These are phyloP conservation scores for Catharus bicknelli DNA, from an alignment of 2,113 vertebrate species.

Conservation along the genomic window DNA sequence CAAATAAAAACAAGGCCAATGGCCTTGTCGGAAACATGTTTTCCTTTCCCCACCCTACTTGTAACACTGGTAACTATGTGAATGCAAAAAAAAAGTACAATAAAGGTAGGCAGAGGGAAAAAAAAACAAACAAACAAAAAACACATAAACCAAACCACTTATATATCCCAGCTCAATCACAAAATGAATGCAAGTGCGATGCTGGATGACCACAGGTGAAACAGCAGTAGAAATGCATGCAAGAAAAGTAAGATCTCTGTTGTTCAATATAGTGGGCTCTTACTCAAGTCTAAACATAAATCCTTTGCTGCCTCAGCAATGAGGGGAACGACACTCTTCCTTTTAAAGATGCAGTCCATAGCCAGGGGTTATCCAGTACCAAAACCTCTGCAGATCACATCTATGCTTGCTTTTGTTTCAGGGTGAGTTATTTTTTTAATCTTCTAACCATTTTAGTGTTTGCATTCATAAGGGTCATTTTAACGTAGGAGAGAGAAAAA, in stretches of 20 bases:
- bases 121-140: not conserved
- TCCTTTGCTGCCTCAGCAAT: not conserved
- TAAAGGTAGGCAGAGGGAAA: accelerated
- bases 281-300: not conserved
- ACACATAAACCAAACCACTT: not conserved
- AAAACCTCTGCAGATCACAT: not conserved
- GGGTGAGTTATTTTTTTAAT: not conserved
- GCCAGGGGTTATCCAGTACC: not conserved
- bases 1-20: not conserved
- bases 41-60: not conserved
- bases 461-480: not conserved
- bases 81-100: not conserved
- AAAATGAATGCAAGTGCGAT: not conserved
- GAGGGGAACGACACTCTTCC: not conserved
- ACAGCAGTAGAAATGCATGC: not conserved
- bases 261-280: too few relatives aligned
- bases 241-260: not conserved
- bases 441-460: not conserved
- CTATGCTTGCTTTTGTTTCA: not conserved
- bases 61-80: not conserved
- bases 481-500: not conserved
- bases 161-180: not conserved
- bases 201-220: not conserved
- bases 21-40: not conserved
- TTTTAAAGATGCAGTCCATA: not conserved